A percentile compares a stretch with the other conserved stretches of the same genome.
Evolutionary conservation across 2,888 invertebrate genomes (phyloP).

Genomic region (Venusia cambrica): DNA sequence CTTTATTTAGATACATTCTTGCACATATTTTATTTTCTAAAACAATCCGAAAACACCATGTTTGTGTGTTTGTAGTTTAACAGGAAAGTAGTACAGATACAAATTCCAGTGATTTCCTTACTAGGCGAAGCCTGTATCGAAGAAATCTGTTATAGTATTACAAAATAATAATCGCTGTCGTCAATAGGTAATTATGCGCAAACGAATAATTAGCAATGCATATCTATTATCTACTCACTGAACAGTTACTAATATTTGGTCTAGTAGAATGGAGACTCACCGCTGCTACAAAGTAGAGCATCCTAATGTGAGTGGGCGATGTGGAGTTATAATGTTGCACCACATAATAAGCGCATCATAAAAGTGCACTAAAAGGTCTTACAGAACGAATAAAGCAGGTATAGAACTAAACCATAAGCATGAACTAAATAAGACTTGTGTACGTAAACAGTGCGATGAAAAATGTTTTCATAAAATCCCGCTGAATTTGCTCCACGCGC

Average conservation of each 20-base stretch:
- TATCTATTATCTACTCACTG: too few species aligned
- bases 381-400: conserved; percentile 15
- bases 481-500: conserved; percentile 41
- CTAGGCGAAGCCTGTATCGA: too few species aligned
- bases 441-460: conserved; percentile 41
- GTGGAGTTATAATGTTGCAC: conserved; percentile 1
- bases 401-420: conserved; percentile 21
- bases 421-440: conserved; percentile 21
- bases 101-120: too few species aligned
- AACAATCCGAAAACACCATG: not conserved
- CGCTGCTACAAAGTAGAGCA: not conserved
- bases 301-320: not conserved
- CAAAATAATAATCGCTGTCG: too few species aligned
- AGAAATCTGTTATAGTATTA: too few species aligned
- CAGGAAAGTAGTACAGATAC: too few species aligned
- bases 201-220: too few species aligned
- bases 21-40: conserved; percentile 14
- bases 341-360: conserved; percentile 13
- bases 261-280: too few species aligned
- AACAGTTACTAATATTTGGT: too few species aligned
- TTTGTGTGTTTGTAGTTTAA: too few species aligned
- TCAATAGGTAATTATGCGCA: too few species aligned
- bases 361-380: conserved; percentile 14
- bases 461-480: conserved; percentile 53
- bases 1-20: conserved; percentile 14